phyloP scores from a whole-genome alignment of 2,888 invertebrate species.

The Patella pellucida region DNA sequence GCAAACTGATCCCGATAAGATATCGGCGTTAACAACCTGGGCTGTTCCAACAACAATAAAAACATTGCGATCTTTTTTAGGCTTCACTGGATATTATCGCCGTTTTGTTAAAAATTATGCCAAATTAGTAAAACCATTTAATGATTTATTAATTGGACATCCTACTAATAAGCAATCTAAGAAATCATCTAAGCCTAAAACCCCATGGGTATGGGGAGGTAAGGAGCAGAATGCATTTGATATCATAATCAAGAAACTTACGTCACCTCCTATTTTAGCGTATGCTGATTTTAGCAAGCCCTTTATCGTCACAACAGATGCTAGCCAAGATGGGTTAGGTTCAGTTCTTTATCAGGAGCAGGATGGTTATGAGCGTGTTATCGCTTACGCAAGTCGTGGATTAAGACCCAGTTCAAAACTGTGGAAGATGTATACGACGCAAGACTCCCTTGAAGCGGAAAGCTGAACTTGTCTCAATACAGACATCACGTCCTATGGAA shows the following conservation, averaged over 20 bases:
- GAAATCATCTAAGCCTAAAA: no score
- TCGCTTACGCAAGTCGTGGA: constrained; percentile 20
- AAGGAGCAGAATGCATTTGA: no score
- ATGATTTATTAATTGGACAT: no score
- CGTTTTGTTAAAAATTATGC: no score
- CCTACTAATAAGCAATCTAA: no score
- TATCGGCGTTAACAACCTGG: no score
- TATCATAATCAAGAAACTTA: neutral
- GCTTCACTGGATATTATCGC: no score
- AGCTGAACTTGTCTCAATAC: constrained; percentile 22
- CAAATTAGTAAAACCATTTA: no score
- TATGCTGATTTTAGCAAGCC: constrained; percentile 27
- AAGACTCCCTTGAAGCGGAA: neutral
- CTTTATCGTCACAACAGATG: constrained; percentile 27
- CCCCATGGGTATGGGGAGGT: no score
- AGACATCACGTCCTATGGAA: constrained; percentile 35
- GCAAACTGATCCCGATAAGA: no score
- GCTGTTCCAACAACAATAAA: no score
- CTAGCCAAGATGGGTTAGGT: constrained; percentile 16
- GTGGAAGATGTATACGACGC: neutral
- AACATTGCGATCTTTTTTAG: no score
- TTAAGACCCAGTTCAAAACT: constrained; percentile 8
- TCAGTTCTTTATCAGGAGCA: constrained; percentile 21
- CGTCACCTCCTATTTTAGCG: constrained; percentile 19
- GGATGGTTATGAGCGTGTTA: constrained; percentile 9